phyloP scores from a whole-genome alignment of 2,888 invertebrate genomes.

The Lypha dubia region DNA sequence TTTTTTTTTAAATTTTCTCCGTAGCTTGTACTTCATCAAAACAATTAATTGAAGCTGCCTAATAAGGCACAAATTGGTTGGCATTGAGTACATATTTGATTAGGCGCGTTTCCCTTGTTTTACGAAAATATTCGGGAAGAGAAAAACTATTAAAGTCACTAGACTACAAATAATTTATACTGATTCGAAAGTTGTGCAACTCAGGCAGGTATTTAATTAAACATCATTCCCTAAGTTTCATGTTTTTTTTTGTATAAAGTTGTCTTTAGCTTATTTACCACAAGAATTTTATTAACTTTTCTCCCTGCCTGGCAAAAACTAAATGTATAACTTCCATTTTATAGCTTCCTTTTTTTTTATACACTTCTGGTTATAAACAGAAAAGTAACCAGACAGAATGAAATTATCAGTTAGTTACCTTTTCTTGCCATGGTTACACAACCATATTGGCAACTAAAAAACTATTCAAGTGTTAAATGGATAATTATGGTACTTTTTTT shows the following conservation, averaged over 20 bases:
- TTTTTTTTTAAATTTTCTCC: no score
- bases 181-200: not conserved
- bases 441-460: constrained; percentile 43
- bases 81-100: no score
- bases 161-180: not conserved
- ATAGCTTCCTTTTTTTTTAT: not conserved
- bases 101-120: no score
- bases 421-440: constrained; percentile 36
- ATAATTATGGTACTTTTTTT: constrained; percentile 61
- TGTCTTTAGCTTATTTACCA: not conserved
- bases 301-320: not conserved
- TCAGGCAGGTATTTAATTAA: not conserved
- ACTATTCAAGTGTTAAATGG: constrained; percentile 68
- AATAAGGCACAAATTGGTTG: no score
- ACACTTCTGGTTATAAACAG: not conserved
- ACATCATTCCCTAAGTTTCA: not conserved
- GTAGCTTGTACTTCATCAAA: no score
- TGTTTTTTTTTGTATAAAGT: not conserved
- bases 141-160: no score
- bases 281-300: not conserved
- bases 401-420: constrained; percentile 55
- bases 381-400: constrained; percentile 39
- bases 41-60: no score
- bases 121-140: no score
- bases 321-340: not conserved